These are phyloP conservation scores for Thermophis baileyi DNA, from an alignment of 2,113 vertebrate species.

Conservation along the genomic window DNA sequence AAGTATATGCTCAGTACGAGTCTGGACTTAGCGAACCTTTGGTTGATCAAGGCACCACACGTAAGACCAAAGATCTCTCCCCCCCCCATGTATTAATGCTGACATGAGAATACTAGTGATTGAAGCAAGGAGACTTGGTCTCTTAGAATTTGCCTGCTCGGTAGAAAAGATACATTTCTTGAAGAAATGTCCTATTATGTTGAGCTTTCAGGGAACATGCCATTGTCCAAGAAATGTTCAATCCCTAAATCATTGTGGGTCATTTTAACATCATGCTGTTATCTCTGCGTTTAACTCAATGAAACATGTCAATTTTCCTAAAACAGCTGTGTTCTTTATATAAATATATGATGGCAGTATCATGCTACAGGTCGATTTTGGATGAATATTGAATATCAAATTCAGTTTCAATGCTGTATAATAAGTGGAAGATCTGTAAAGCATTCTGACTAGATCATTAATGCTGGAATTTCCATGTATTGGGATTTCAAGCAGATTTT, in stretches of 20 bases:
- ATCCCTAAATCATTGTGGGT: neutral
- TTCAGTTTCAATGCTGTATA: neutral
- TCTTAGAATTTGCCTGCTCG: neutral
- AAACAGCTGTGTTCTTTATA: neutral
- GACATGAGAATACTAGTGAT: neutral
- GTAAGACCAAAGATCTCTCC: constrained; percentile 68
- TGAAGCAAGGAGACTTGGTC: neutral
- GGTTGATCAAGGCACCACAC: constrained; percentile 85
- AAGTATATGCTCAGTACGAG: constrained; percentile 89
- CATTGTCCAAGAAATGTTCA: neutral
- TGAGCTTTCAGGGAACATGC: neutral
- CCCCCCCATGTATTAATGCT: neutral
- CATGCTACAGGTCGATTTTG: neutral
- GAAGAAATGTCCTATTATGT: neutral
- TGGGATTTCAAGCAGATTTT: neutral
- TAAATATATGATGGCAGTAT: neutral
- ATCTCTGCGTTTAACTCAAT: neutral
- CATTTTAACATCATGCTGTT: neutral
- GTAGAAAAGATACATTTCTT: neutral
- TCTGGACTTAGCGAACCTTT: constrained; percentile 82
- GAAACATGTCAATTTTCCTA: neutral
- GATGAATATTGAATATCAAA: neutral
- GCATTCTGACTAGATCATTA: neutral
- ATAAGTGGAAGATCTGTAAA: neutral
- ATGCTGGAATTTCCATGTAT: neutral